A percentile compares a stretch with the other conserved stretches of the same genome.
Conservation (phyloP, 2,888 invertebrate species). For the Bombylius discolor region DNA sequence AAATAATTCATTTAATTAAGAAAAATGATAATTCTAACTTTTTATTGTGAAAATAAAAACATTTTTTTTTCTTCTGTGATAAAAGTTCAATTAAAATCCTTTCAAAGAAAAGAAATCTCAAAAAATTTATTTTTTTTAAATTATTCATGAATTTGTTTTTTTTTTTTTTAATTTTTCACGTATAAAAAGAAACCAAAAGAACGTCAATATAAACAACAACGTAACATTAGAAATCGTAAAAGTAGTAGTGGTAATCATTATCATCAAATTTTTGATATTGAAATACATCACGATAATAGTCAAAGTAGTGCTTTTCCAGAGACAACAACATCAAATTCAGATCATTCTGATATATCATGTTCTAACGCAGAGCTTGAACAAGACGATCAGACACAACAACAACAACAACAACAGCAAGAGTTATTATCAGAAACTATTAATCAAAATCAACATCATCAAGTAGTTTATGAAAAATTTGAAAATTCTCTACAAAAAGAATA, state of each 20-base stretch:
- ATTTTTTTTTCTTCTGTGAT: no score
- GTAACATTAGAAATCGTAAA: constrained; percentile 9
- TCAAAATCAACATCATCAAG: constrained; percentile 23
- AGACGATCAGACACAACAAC: constrained; percentile 21
- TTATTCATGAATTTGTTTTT: no score
- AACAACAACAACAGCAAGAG: constrained; percentile 21
- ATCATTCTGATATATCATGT: constrained; percentile 28
- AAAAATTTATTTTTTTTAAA: no score
- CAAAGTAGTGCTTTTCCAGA: constrained; percentile 34
- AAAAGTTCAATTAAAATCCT: no score
- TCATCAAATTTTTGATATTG: not conserved
- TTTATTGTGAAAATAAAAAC: no score
- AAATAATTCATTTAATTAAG: no score
- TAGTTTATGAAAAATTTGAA: no score
- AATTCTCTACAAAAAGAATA: not conserved
- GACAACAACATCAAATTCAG: constrained; percentile 34
- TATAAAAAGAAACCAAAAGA: not conserved
- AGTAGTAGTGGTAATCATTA: not conserved
- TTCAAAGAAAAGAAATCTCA: no score
- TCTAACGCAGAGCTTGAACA: constrained; percentile 28
- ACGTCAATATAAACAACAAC: not conserved
- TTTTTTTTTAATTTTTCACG: no score
- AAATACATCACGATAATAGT: constrained; percentile 23
- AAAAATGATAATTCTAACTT: no score
- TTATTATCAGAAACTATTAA: no score